phyloP scores from a whole-genome alignment of 2,113 vertebrate species.

The Chrysemys picta region DNA sequence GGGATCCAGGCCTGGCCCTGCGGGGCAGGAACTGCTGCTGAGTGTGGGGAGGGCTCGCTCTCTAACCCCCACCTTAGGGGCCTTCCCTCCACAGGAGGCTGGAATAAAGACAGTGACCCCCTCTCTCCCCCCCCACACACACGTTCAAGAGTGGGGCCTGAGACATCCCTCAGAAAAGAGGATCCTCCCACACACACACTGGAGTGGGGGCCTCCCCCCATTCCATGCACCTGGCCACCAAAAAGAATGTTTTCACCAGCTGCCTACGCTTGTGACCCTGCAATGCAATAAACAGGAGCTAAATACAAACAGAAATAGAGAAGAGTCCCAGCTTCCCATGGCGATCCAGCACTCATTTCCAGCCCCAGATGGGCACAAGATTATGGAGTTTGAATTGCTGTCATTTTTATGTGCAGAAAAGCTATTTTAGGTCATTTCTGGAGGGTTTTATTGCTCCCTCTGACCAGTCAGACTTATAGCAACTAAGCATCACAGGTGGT shows the following conservation, averaged over 20 bases:
- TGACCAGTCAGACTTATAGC: background rate
- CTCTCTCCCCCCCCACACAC: no score
- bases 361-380: background rate
- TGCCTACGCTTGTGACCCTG: no score
- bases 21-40: no score
- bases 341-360: background rate
- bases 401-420: background rate
- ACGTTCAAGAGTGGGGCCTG: no score
- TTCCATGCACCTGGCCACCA: no score
- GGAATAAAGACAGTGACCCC: no score
- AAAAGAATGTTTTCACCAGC: no score
- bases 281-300: background rate
- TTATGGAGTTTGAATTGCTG: background rate
- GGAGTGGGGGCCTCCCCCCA: no score
- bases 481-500: background rate
- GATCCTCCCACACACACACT: no score
- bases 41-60: background rate
- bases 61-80: background rate
- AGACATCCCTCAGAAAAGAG: no score
- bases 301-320: background rate
- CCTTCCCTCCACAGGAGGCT: no score
- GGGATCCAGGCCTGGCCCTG: background rate
- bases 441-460: background rate
- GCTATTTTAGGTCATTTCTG: background rate
- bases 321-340: background rate